phyloP scores from a whole-genome alignment of 2,797 vertebrate genomes.

The Onychomys leucogaster region DNA sequence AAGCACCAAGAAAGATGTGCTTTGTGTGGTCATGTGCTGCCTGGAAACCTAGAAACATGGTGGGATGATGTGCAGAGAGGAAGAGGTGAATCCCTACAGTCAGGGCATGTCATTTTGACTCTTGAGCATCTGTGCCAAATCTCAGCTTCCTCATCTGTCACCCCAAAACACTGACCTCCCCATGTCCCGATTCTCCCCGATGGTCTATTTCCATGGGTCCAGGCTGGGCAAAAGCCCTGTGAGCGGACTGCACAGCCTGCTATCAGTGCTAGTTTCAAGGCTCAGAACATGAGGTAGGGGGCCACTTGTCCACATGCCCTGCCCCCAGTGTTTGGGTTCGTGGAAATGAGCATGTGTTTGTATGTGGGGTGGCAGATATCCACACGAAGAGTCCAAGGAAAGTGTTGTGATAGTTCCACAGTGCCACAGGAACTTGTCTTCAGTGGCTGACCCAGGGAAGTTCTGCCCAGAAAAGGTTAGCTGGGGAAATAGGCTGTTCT shows the following conservation, averaged over 20 bases:
- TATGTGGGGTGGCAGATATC: rapidly evolving
- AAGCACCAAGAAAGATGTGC: rapidly evolving
- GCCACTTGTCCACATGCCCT: rapidly evolving
- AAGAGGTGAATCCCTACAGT: neutral
- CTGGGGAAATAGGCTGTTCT: neutral
- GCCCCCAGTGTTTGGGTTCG: rapidly evolving
- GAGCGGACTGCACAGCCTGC: neutral
- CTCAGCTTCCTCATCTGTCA: neutral
- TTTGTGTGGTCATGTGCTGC: rapidly evolving
- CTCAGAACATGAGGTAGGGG: neutral
- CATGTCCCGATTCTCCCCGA: neutral
- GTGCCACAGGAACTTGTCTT: rapidly evolving
- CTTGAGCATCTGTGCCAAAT: neutral
- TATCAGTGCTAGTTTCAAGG: neutral
- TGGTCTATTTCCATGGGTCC: neutral
- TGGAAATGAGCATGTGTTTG: rapidly evolving
- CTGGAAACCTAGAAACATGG: neutral
- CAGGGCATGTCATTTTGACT: neutral
- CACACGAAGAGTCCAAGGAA: neutral
- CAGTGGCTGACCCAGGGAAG: no score
- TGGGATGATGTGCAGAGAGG: neutral
- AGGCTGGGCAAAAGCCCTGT: neutral
- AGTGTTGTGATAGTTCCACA: rapidly evolving
- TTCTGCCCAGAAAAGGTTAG: neutral
- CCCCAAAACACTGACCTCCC: neutral